A percentile compares a stretch with the other conserved stretches of the same genome.
Evolutionary conservation across 1,140 invertebrate genomes (phyloP).

Genomic region (Anastatus disparis): DNA sequence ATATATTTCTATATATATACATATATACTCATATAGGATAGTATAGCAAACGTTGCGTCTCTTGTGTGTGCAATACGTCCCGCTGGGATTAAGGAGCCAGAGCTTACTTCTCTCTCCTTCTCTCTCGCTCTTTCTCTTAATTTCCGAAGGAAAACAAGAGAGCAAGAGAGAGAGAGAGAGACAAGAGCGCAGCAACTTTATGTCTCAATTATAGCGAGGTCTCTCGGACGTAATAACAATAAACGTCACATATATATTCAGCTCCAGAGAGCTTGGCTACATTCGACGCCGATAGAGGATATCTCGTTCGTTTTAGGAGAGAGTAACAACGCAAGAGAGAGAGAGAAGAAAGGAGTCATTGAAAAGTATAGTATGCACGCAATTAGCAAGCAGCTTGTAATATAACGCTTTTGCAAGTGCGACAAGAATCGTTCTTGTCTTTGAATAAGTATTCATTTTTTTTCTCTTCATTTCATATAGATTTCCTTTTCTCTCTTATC

Average conservation of each 20-base stretch:
- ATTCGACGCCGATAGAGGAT: not conserved
- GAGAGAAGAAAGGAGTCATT: slow-evolving; percentile 46
- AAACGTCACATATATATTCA: slow-evolving; percentile 56
- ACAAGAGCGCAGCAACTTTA: slow-evolving; percentile 46
- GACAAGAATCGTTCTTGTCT: not conserved
- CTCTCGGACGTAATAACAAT: slow-evolving; percentile 56
- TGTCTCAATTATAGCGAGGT: slow-evolving; percentile 57
- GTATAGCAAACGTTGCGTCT: not conserved
- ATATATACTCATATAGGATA: not conserved
- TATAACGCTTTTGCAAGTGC: slow-evolving; percentile 3
- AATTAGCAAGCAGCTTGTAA: slow-evolving; percentile 52
- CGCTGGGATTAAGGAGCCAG: slow-evolving; percentile 29
- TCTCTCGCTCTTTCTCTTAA: slow-evolving; percentile 2
- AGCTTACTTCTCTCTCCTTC: too few species aligned
- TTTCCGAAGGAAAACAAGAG: not conserved
- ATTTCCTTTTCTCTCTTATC: not conserved
- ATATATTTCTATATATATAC: not conserved
- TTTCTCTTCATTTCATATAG: too few species aligned
- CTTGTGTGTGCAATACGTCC: slow-evolving; percentile 12
- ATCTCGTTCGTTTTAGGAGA: not conserved
- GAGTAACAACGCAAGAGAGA: not conserved
- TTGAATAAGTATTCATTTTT: too few species aligned
- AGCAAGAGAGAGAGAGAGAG: not conserved
- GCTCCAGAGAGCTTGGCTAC: slow-evolving; percentile 37
- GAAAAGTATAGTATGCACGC: slow-evolving; percentile 51